These are phyloP conservation scores for Glossosoma conforme DNA, from an alignment of 1,140 invertebrate species.

Conservation along the genomic window DNA sequence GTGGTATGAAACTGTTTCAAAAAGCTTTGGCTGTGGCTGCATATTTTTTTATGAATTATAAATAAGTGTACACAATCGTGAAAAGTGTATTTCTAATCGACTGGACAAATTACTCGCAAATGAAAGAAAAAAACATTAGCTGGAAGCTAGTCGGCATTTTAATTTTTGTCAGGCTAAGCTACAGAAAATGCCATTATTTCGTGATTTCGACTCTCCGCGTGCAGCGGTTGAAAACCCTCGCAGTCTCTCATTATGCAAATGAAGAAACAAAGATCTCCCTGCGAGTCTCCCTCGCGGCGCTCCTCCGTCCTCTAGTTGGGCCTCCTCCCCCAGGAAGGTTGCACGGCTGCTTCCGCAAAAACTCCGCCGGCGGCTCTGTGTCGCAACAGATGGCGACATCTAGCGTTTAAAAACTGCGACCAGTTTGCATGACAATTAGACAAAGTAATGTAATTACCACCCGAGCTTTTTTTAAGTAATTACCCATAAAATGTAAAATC, in stretches of 20 bases:
- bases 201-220: conserved; percentile 1
- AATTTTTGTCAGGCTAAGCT: no score
- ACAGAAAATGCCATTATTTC: conserved; percentile 7
- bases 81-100: no score
- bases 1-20: no score
- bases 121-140: no score
- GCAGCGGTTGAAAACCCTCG: not conserved
- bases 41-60: no score
- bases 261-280: conserved; percentile 15
- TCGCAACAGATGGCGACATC: conserved; percentile 15
- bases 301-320: not conserved
- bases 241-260: conserved; percentile 24
- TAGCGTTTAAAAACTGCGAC: not conserved
- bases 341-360: not conserved
- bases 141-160: no score
- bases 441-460: not conserved
- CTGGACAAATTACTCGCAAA: no score
- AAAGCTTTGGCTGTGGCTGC: no score
- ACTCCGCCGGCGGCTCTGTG: not conserved
- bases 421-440: not conserved
- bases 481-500: no score
- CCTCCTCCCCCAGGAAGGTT: not conserved
- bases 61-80: no score
- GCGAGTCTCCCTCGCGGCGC: not conserved
- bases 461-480: no score